Base-by-base conservation (phyloP, 1,140 invertebrate genomes). In the Agrypnia vestita region DNA sequence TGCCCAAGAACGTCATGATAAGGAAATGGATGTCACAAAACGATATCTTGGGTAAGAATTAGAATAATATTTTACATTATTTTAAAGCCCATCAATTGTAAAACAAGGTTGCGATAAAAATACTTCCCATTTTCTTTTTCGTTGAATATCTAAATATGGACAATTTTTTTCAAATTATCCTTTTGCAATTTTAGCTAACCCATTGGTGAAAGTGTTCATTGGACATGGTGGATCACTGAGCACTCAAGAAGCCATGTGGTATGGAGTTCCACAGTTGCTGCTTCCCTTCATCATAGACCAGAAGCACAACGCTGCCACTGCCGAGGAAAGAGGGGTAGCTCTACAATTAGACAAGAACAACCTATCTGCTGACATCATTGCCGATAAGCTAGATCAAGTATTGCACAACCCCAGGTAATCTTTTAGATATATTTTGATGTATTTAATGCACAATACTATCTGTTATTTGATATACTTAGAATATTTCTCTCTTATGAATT, bases 141-240 rank as follows among this genome's bases (percentile, higher is more conserved):
- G n/a, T n/a, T n/a, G n/a, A n/a, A n/a, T n/a, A n/a, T n/a, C n/a
- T n/a, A n/a, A n/a, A n/a, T n/a, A n/a, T n/a, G n/a, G n/a, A n/a
- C n/a, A n/a, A n/a, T n/a, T n/a, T n/a, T n/a, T n/a, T n/a, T n/a
- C n/a, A n/a, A n/a, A n/a, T n/a, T n/a, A n/a, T n/a, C n/a, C n/a
- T n/a, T 15, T 46, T 51, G 15, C n/a, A 11, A 1, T 85, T 85
- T 43, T 75, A 91, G 90, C 86, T 49, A 91, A 92, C 84, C 85
- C 85, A 9, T 89, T 88, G 75, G 80, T 88, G n/a, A 87, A 88
- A 84, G 83, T 88, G 4, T 92, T 92, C 84, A 87, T 93, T 43
- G 90, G 90, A 82, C 92, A 93, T 81, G 91, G 91, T 75, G 92
- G 92, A 21, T 85, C 90, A 47, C 88, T 91, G 76, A 91, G 91